Conservation (phyloP, 2,888 invertebrate species). For the Siphlonurus alternatus region DNA sequence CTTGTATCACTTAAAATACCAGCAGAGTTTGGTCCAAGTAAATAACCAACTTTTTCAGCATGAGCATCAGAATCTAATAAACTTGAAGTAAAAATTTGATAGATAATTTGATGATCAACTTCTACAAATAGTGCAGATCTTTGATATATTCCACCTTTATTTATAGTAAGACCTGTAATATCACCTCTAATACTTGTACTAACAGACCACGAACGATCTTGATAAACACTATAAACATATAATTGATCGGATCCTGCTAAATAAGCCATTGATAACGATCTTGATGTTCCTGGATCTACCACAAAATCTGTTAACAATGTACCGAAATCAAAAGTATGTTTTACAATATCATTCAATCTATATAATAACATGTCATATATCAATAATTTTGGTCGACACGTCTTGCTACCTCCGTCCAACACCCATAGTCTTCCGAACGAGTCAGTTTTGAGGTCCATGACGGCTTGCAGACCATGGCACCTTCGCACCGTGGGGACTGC, state of each 20-base stretch:
- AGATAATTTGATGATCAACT: background rate
- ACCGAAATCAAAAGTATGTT: background rate
- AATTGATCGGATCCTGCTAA: background rate
- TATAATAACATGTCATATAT: background rate
- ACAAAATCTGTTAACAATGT: background rate
- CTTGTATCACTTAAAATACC: slow-evolving; percentile 20
- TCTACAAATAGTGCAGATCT: background rate
- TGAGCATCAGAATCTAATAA: background rate
- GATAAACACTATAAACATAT: background rate
- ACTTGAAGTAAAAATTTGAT: background rate
- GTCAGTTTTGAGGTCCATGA: background rate
- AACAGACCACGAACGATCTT: background rate
- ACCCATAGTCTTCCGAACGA: background rate
- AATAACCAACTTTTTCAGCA: background rate
- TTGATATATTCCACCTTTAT: background rate
- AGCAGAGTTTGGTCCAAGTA: background rate
- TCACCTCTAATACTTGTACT: background rate
- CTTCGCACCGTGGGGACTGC: background rate
- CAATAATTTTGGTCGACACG: background rate
- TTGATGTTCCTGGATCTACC: background rate
- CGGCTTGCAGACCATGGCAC: background rate
- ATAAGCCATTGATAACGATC: background rate
- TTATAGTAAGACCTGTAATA: background rate
- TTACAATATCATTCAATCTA: background rate
- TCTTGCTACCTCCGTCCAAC: background rate